Conservation (phyloP, 1,140 invertebrate genomes). For the Saxidomus purpurata region DNA sequence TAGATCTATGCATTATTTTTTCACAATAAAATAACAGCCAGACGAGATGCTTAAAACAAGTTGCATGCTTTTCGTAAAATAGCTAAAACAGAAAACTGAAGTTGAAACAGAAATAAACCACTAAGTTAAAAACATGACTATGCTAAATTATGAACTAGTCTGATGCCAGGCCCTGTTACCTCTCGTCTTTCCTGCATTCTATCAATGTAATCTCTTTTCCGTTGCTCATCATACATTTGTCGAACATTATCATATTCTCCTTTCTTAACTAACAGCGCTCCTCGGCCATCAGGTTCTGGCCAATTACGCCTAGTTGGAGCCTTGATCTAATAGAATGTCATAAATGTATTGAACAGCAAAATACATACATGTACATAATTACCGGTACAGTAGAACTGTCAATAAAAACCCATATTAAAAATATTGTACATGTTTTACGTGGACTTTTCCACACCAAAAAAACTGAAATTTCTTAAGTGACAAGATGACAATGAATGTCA, state of each 20-base stretch:
- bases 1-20: too few relatives aligned
- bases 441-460: too few relatives aligned
- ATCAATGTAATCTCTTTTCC: constrained; percentile 50
- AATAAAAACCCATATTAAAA: too few relatives aligned
- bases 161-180: constrained; percentile 55
- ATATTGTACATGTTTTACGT: too few relatives aligned
- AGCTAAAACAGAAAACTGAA: constrained; percentile 19
- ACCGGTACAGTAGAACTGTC: too few relatives aligned
- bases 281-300: constrained; percentile 50
- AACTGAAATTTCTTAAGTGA: too few relatives aligned
- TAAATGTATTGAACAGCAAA: neutral
- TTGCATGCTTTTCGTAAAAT: neutral
- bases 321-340: constrained; percentile 44
- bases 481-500: too few relatives aligned
- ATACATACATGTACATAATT: too few relatives aligned
- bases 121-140: neutral
- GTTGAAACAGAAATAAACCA: neutral
- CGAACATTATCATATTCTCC: constrained; percentile 61
- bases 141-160: neutral
- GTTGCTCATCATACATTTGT: constrained; percentile 51
- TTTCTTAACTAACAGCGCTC: constrained; percentile 37
- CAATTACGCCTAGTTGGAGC: constrained; percentile 36
- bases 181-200: constrained; percentile 35
- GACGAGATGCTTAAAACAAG: neutral
- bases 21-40: neutral